Evolutionary conservation across 2,113 vertebrate species (phyloP).

Genomic region (Seriola quinqueradiata): DNA sequence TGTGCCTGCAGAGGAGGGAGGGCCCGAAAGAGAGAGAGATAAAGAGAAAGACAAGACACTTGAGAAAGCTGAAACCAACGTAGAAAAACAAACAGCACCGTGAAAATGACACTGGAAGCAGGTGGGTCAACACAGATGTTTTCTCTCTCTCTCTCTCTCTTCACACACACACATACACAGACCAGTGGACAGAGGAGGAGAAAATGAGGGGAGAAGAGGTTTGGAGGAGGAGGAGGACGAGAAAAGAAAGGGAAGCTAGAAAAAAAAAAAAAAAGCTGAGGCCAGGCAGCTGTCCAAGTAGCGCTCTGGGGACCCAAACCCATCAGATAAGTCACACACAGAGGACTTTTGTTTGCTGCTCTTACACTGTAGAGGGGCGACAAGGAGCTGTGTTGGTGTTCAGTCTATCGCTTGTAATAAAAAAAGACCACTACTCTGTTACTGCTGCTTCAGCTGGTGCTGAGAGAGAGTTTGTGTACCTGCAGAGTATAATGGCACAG

Average conservation of each 20-base stretch:
- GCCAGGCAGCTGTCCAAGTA: slow-evolving; percentile 69
- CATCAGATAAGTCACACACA: slow-evolving; percentile 77
- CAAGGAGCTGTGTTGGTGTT: slow-evolving; percentile 32
- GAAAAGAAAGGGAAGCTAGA: slow-evolving; percentile 27
- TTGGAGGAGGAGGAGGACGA: slow-evolving; percentile 24
- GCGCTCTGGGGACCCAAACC: slow-evolving; percentile 52
- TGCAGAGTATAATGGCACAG: neutral
- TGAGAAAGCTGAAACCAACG: slow-evolving; percentile 59
- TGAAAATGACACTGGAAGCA: slow-evolving; percentile 74
- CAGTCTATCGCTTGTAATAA: neutral
- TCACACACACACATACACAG: neutral
- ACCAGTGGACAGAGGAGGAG: slow-evolving; percentile 24
- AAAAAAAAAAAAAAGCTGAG: slow-evolving; percentile 52
- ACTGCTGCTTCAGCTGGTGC: slow-evolving; percentile 21
- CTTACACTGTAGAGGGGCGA: slow-evolving; percentile 20
- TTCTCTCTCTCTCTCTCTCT: slow-evolving; percentile 26
- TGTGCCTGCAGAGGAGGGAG: slow-evolving; percentile 87
- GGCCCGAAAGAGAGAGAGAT: slow-evolving; percentile 1
- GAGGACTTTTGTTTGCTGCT: slow-evolving; percentile 74
- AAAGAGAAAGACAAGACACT: slow-evolving; percentile 46
- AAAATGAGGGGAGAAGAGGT: slow-evolving; percentile 8
- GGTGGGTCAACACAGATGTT: slow-evolving; percentile 82
- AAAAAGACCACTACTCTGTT: slow-evolving; percentile 11
- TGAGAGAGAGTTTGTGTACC: neutral
- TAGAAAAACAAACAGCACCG: slow-evolving; percentile 70